Evolutionary conservation across 1,140 invertebrate genomes (phyloP).

Genomic region (Lepeophtheirus salmonis): DNA sequence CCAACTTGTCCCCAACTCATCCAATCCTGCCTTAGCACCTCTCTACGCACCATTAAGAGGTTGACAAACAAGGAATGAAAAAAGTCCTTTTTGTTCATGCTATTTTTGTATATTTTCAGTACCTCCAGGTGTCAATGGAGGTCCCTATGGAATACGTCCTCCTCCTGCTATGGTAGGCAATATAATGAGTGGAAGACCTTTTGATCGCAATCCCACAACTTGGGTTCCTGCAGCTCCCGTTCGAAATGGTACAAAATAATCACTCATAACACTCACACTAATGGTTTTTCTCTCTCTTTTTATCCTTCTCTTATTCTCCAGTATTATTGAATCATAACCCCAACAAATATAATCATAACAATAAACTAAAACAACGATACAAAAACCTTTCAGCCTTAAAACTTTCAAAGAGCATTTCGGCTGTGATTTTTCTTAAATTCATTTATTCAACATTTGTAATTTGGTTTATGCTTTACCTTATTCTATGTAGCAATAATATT

Average conservation of each 20-base stretch:
- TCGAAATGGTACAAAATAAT: conserved; percentile 8
- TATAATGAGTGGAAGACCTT: conserved; percentile 2
- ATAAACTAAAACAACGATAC: too few relatives aligned
- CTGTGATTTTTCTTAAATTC: too few relatives aligned
- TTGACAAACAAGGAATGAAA: neutral
- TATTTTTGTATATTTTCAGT: neutral
- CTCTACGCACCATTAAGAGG: neutral
- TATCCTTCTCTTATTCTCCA: too few relatives aligned
- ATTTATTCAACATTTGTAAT: too few relatives aligned
- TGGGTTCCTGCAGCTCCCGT: conserved; percentile 11
- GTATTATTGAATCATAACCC: too few relatives aligned
- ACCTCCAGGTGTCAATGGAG: neutral
- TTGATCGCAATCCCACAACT: conserved; percentile 15
- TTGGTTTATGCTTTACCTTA: too few relatives aligned
- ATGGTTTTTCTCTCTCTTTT: too few relatives aligned
- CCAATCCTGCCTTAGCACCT: neutral
- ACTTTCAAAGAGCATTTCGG: too few relatives aligned
- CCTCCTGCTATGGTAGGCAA: neutral
- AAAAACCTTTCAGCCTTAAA: too few relatives aligned
- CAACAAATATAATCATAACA: too few relatives aligned
- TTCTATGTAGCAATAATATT: too few relatives aligned
- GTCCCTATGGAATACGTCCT: neutral
- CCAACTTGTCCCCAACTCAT: neutral
- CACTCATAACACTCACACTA: too few relatives aligned
- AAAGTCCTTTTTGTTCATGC: neutral